Conservation (phyloP, 2,888 invertebrate genomes). For the Drosophila prolongata region DNA sequence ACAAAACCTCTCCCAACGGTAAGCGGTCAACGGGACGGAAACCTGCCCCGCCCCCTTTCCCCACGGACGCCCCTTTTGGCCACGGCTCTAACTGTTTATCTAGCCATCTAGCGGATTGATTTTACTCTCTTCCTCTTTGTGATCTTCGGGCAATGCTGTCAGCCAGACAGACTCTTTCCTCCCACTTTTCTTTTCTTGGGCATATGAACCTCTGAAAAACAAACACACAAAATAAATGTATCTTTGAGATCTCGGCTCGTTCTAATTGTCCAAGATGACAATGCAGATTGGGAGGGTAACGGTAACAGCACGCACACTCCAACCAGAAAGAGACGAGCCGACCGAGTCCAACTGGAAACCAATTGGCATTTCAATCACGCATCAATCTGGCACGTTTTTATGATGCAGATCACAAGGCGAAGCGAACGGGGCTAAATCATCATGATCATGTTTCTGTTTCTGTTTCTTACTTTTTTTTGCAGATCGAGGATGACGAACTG, state of each 20-base stretch:
- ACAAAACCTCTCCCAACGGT: conserved; percentile 39
- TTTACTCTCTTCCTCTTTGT: conserved; percentile 4
- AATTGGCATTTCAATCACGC: conserved; percentile 83
- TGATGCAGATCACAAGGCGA: conserved; percentile 74
- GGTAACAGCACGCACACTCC: conserved; percentile 63
- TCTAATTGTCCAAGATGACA: conserved; percentile 72
- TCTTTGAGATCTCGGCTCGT: conserved; percentile 25
- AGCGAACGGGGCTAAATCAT: conserved; percentile 27
- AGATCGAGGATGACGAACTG: conserved; percentile 60
- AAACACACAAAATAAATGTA: conserved; percentile 28
- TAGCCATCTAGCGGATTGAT: conserved; percentile 68
- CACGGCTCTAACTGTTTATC: conserved; percentile 57
- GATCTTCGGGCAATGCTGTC: neutral
- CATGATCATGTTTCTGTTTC: conserved; percentile 40
- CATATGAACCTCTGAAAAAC: conserved; percentile 30
- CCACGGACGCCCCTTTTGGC: conserved; percentile 14
- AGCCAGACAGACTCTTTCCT: conserved; percentile 13
- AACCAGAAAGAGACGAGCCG: conserved; percentile 23
- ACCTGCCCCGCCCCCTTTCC: conserved; percentile 9
- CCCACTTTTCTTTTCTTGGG: conserved; percentile 49
- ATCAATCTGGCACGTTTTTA: conserved; percentile 84
- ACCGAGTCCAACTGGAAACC: conserved; percentile 43
- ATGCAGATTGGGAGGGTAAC: conserved; percentile 64
- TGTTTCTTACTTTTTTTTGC: neutral
- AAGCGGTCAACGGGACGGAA: conserved; percentile 38